Evolutionary conservation across 2,888 invertebrate species (phyloP), one percentile per base, ranked within the genome.

Genomic region (Portevinia maculata): DNA sequence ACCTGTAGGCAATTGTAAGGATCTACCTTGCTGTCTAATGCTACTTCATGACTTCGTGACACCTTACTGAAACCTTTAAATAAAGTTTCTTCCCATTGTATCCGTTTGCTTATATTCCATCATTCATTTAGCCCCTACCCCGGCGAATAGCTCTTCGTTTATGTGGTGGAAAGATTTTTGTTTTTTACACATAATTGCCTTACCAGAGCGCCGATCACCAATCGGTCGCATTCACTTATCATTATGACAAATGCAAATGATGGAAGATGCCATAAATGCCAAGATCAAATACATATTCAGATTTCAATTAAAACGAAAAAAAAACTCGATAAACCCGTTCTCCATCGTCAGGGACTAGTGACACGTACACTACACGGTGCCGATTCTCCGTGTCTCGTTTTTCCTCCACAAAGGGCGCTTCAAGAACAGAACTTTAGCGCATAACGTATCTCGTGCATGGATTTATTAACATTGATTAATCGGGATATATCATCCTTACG

Each of bases 381-480:
- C 74, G 3, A 34, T 37, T 41, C 44, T 50, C n/a, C n/a, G n/a
- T n/a, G n/a, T n/a, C n/a, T n/a, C 30, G 32, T 32, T 30, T 13
- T 44, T 11, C 15, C 7, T 13, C 24, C 19, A 34, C 24, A 69
- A 62, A 41, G 30, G 67, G 24, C 28, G 50, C 44, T 55, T 48
- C 57, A 19, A 21, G 44, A 30, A 34, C 71, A 71, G 48, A 46
- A 65, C 59, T 7, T 65, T 65, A 70, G 59, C 57, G 65, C 39
- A 13, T 53, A 65, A 65, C 50, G 60, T 41, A 70, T 76, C 71
- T 41, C 71, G 62, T 73, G 60, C 62, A 78, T 62, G 78, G 71
- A 78, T 73, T 83, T 48, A 81, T 83, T 78, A 67, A 73, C 73
- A 78, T 78, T 83, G 78, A 83, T 83, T 71, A 83, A 83, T 83